Percentiles rank a stretch among this genome's conserved stretches.
These are phyloP conservation scores for Apis laboriosa DNA, from an alignment of 1,140 invertebrate genomes.

Conservation along the genomic window DNA sequence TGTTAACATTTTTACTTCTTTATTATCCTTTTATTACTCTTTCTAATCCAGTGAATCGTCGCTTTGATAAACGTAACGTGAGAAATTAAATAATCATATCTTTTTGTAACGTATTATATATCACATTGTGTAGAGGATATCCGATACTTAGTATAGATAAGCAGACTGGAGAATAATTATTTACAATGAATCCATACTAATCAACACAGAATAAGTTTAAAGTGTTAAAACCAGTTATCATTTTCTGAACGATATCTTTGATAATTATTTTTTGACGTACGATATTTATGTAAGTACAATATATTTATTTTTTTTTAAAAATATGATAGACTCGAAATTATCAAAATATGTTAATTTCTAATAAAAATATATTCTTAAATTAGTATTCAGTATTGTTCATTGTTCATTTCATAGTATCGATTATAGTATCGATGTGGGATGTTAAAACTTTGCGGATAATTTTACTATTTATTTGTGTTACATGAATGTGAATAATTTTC, in stretches of 20 bases:
- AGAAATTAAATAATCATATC: background rate
- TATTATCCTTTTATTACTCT: background rate
- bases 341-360: too few relatives aligned
- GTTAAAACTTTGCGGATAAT: too few relatives aligned
- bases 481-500: background rate
- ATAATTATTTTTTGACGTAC: background rate
- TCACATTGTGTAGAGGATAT: slow-evolving; percentile 33
- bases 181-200: background rate
- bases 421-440: background rate
- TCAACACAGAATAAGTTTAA: background rate
- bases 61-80: background rate
- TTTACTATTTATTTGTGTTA: background rate
- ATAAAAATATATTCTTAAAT: too few relatives aligned
- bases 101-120: slow-evolving; percentile 28
- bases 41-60: too few relatives aligned
- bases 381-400: background rate
- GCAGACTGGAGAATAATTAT: slow-evolving; percentile 22
- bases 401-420: background rate
- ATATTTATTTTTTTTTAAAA: background rate
- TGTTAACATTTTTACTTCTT: background rate
- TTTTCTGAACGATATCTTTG: background rate
- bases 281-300: background rate
- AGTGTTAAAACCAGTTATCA: too few relatives aligned
- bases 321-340: too few relatives aligned
- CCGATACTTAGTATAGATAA: slow-evolving; percentile 52